Evolutionary conservation across 2,113 vertebrate genomes (phyloP), one percentile per base, ranked within the genome.

Genomic region (Triplophysa rosa): DNA sequence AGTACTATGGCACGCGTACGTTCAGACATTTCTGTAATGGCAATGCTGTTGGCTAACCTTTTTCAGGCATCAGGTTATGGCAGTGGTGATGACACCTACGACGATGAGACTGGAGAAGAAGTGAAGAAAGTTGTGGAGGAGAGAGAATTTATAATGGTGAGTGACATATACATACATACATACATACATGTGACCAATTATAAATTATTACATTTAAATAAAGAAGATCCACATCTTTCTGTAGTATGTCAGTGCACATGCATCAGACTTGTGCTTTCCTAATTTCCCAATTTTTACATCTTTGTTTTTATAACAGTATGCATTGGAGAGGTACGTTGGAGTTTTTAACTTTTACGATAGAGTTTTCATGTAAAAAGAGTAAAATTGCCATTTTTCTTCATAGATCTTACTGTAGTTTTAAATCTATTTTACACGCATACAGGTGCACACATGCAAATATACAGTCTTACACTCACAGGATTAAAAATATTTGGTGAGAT

Each of bases 1-100:
- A 24, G 24, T 24, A 2, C 26, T 29, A 2, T 29, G 1, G 26
- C 26, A 33, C 4, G 29, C 1, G 29, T 33, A 33, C 0, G 0
- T 33, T 33, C 2, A 6, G 5, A 33, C 29, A 4, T 6, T 33
- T 33, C 29, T 33, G 29, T 33, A 6, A 33, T 6, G 33, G 33
- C 33, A 37, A 37, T 37, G 33, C 33, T 37, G 5, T 37, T 7
- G 33, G 33, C 33, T 37, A 7, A 37, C 6, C 33, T 37, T 37
- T 29, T 75, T 16, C 87, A 98, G 97, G 94, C 92, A 8, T 97
- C 97, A 0, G 97, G 96, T 33, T 95, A 94, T 23, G 87, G 84
- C 76, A 99, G 97, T 2, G 97, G 97, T 2, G 88, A 93, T 0
- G 87, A 86, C 1, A 79, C 78, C 7, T 78, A 92, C 52, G 90